Evolutionary conservation across 2,113 vertebrate species (phyloP), one percentile per base, ranked within the genome.

Genomic region (Chloropsis hardwickii): DNA sequence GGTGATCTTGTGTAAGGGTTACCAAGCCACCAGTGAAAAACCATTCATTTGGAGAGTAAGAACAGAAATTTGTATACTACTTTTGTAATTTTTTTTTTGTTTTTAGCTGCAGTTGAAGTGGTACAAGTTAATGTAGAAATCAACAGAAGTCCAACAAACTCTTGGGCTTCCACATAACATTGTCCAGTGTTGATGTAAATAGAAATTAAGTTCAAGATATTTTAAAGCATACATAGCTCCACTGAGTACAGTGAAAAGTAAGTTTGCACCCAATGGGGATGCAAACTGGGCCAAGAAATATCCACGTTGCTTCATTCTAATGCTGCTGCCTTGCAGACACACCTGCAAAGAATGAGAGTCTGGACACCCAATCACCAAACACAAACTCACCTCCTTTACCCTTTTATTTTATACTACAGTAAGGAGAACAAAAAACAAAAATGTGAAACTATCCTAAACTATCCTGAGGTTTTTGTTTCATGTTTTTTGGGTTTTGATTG

Each of bases 351-450:
- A 84, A 35, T 6, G 3, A 81, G 15, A 79, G 14, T 14, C 8
- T 60, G 58, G 53, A 60, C 0, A 3, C 35, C 60, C 10, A 48
- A 7, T 1, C 18, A 5, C 4, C 5, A 31, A n/a, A 51, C 8
- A 2, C 35, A 54, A 2, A 4, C 12, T 18, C 14, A 35, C 7
- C 4, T 54, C 53, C 48, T 47, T 62, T 31, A 53, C 14, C 9
- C 3, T 79, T 72, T 48, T 13, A 31, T 60, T 92, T 91, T 33
- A 29, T 11, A 17, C 7, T 53, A 22, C 40, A 25, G 4, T 69
- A 80, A 88, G 31, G 23, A 45, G 20, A 12, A 48, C 3, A 62
- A 42, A 72, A 56, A 82, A 21, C 17, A 53, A 18, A 23, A 20
- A 57, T 20, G 4, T n/a, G 24, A 80, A 90, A 44, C 22, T 31